Conservation (phyloP, 2,797 vertebrate species). For the Lutjanus argentimaculatus region DNA sequence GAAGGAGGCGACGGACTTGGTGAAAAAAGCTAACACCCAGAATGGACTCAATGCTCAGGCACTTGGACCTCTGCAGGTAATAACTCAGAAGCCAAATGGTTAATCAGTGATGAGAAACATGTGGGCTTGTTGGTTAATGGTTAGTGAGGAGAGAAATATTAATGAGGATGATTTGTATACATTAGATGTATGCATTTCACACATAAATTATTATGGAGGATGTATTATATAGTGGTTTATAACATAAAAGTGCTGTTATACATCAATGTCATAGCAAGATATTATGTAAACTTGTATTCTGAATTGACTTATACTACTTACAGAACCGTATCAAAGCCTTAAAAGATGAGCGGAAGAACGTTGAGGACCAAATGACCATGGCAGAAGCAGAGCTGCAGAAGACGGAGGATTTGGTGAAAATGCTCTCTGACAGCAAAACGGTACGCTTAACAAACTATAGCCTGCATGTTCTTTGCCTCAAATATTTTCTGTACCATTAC, state of each 20-base stretch:
- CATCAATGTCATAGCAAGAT: neutral
- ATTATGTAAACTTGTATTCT: neutral
- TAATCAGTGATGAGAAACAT: neutral
- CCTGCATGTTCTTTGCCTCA: neutral
- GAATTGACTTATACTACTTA: conserved; percentile 14
- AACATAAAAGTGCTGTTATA: neutral
- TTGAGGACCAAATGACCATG: conserved; percentile 83
- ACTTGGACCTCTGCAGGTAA: conserved; percentile 90
- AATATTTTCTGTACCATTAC: neutral
- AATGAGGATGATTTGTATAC: neutral
- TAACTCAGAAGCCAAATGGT: neutral
- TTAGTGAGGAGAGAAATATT: neutral
- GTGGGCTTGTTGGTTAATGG: conserved; percentile 6
- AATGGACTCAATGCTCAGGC: conserved; percentile 87
- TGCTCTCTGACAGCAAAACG: conserved; percentile 88
- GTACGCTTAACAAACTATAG: conserved; percentile 77
- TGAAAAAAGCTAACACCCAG: conserved; percentile 89
- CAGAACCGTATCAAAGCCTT: conserved; percentile 88
- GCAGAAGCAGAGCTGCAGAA: conserved; percentile 87
- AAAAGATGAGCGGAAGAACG: conserved; percentile 81
- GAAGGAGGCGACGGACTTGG: conserved; percentile 81
- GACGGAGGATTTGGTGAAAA: conserved; percentile 82
- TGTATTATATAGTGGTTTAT: neutral
- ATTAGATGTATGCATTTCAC: neutral
- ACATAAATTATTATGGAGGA: neutral